Conservation (phyloP, 2,113 vertebrate genomes). For the Chaetodon auriga region DNA sequence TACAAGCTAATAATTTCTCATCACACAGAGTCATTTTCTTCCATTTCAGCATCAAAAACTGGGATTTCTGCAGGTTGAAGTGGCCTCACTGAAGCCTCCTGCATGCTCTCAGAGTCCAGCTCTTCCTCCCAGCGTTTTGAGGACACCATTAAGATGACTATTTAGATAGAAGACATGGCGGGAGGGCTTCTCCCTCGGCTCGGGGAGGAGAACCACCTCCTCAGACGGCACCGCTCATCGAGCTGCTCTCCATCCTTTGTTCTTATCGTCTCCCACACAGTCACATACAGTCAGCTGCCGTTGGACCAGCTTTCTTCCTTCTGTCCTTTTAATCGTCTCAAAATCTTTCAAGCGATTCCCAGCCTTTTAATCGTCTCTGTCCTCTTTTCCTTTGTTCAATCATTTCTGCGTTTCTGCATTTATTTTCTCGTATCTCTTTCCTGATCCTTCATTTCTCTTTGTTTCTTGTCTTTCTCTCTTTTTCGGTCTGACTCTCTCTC, state of each 20-base stretch:
- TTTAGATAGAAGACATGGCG: constrained; percentile 43
- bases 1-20: neutral
- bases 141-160: constrained; percentile 49
- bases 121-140: neutral
- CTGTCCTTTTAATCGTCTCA: too few species aligned
- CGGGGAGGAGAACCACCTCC: neutral
- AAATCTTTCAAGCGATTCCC: too few species aligned
- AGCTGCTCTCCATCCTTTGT: constrained; percentile 29
- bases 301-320: neutral
- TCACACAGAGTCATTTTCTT: neutral
- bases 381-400: neutral
- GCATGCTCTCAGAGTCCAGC: constrained; percentile 4
- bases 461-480: neutral
- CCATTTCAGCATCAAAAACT: neutral
- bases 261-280: constrained; percentile 9
- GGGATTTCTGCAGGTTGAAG: constrained; percentile 30
- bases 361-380: neutral
- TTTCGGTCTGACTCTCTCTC: neutral
- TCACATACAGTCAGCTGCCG: neutral
- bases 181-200: neutral
- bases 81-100: neutral
- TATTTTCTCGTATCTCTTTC: neutral
- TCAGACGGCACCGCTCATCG: neutral
- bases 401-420: neutral
- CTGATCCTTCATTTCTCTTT: neutral